These are phyloP conservation scores for Orchesella flavescens DNA, from an alignment of 2,888 invertebrate species.

Conservation along the genomic window DNA sequence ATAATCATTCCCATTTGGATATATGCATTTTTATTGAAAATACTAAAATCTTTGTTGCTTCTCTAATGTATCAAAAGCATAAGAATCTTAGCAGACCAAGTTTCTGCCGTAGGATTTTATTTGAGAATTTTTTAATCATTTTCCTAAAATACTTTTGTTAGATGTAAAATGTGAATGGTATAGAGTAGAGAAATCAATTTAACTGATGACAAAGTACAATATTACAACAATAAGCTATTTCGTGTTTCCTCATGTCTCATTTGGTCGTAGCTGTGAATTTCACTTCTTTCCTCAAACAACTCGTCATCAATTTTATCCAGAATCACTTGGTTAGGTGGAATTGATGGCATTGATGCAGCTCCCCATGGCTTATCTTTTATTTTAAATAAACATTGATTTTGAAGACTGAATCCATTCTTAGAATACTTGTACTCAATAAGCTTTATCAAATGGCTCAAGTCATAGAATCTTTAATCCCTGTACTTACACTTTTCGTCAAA, in stretches of 20 bases:
- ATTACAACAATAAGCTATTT: neutral
- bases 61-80: too few relatives aligned
- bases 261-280: constrained; percentile 41
- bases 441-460: neutral
- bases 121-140: too few relatives aligned
- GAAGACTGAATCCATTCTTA: neutral
- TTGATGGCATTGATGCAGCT: constrained; percentile 34
- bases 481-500: constrained; percentile 32
- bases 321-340: constrained; percentile 25
- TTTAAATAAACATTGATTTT: neutral
- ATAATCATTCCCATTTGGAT: too few relatives aligned
- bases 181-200: neutral
- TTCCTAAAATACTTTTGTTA: too few relatives aligned
- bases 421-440: neutral
- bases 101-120: too few relatives aligned
- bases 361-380: constrained; percentile 54
- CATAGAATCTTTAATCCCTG: neutral
- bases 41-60: neutral
- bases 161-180: neutral
- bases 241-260: neutral
- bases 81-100: too few relatives aligned
- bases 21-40: neutral
- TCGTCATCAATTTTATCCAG: constrained; percentile 45
- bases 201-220: neutral
- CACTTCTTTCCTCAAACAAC: constrained; percentile 42